phyloP scores from a whole-genome alignment of 1,140 invertebrate species.

The Drosophila pachea region DNA sequence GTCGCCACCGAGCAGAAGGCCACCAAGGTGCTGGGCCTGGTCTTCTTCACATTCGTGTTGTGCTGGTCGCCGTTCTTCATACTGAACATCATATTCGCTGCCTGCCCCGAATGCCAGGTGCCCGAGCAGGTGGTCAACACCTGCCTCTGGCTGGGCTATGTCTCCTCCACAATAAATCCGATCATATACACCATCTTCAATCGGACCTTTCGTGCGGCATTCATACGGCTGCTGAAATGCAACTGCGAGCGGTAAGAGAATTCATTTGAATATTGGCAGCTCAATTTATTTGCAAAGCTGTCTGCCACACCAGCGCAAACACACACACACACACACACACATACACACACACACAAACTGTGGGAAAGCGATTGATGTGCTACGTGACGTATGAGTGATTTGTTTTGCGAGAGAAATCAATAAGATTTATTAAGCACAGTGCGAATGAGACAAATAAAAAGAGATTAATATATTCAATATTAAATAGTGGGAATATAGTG shows the following conservation, averaged over 20 bases:
- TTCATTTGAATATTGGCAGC: conserved; percentile 13
- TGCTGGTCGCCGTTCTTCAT: conserved; percentile 95
- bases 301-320: not conserved
- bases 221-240: conserved; percentile 87
- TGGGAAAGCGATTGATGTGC: conserved; percentile 56
- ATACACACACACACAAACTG: no score
- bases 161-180: conserved; percentile 91
- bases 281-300: conserved; percentile 44
- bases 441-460: conserved; percentile 20
- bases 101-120: conserved; percentile 85
- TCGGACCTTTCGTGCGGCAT: conserved; percentile 90
- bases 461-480: conserved; percentile 35
- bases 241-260: conserved; percentile 85
- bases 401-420: conserved; percentile 44
- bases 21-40: conserved; percentile 89
- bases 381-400: conserved; percentile 71
- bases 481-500: not conserved
- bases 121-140: conserved; percentile 85
- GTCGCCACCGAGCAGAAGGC: conserved; percentile 89
- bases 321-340: no score
- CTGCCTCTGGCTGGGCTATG: conserved; percentile 92
- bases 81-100: conserved; percentile 89
- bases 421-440: conserved; percentile 17
- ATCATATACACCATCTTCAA: conserved; percentile 95
- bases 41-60: conserved; percentile 93